Percentiles rank a stretch among this genome's conserved stretches.
These are phyloP conservation scores for Sinocyclocheilus anophthalmus DNA, from an alignment of 2,113 vertebrate species.

Conservation along the genomic window DNA sequence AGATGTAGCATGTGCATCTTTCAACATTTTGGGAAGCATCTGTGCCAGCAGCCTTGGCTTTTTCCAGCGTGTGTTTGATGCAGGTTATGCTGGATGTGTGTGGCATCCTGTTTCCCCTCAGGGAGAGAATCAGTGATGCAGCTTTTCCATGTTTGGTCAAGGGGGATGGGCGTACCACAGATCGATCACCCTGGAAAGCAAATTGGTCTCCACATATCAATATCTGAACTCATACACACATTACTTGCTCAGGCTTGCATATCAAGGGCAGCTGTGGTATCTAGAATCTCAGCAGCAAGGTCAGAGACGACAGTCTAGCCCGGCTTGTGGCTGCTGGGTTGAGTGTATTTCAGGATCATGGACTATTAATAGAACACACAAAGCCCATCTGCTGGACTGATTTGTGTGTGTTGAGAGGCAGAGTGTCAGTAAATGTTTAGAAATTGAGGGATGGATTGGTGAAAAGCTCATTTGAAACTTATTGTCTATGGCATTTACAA, in stretches of 20 bases:
- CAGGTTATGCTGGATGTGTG: constrained; percentile 7
- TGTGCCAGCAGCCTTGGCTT: constrained; percentile 15
- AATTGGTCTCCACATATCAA: constrained; percentile 35
- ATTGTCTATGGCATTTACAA: background rate
- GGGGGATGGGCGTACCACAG: background rate
- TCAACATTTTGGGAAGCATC: background rate
- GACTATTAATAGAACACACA: constrained; percentile 67
- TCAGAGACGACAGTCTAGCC: constrained; percentile 61
- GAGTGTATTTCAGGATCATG: constrained; percentile 65
- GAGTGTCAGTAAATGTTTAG: constrained; percentile 32
- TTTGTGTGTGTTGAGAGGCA: constrained; percentile 48
- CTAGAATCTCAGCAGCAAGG: constrained; percentile 57
- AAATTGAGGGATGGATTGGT: background rate
- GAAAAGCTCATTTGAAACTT: background rate
- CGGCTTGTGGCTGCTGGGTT: constrained; percentile 54
- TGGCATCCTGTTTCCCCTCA: constrained; percentile 10
- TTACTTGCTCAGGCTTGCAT: constrained; percentile 14
- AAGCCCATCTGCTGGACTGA: constrained; percentile 61
- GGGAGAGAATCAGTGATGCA: background rate
- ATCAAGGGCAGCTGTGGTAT: constrained; percentile 20
- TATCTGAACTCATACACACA: constrained; percentile 7
- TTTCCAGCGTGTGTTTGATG: constrained; percentile 17
- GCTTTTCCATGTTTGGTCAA: constrained; percentile 35
- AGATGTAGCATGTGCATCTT: constrained; percentile 1
- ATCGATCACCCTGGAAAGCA: constrained; percentile 43